phyloP scores from a whole-genome alignment of 2,113 vertebrate species.

The Mormyrus iriodes region DNA sequence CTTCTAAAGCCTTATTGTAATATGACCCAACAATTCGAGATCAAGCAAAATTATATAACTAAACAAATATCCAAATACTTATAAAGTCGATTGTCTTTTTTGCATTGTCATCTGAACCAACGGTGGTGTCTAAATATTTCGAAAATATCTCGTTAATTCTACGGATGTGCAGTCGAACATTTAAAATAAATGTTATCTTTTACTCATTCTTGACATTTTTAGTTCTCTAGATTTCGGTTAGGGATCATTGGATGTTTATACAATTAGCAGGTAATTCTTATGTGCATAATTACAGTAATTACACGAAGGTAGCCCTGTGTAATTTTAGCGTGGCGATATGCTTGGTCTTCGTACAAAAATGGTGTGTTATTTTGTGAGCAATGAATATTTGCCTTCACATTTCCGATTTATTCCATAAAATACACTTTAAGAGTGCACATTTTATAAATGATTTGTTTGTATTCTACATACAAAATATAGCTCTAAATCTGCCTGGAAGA shows the following conservation, averaged over 20 bases:
- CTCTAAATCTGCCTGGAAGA: background rate
- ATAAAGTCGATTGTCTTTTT: background rate
- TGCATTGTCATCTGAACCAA: background rate
- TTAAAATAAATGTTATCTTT: slow-evolving; percentile 75
- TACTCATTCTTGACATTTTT: slow-evolving; percentile 71
- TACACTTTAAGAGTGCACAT: background rate
- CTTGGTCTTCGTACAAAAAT: background rate
- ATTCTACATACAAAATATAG: background rate
- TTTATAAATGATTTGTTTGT: background rate
- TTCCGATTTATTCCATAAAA: background rate
- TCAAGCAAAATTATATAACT: background rate
- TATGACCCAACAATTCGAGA: background rate
- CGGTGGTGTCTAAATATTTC: background rate
- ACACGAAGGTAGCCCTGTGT: slow-evolving; percentile 80
- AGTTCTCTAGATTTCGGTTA: slow-evolving; percentile 82
- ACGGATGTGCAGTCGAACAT: slow-evolving; percentile 53
- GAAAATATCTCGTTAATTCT: background rate
- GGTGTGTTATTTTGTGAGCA: background rate
- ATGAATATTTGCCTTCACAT: background rate
- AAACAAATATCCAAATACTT: background rate
- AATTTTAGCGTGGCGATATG: slow-evolving; percentile 40
- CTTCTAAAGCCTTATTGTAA: background rate
- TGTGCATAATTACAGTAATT: slow-evolving; percentile 74
- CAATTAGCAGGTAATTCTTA: slow-evolving; percentile 83
- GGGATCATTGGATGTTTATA: slow-evolving; percentile 82